phyloP scores from a whole-genome alignment of 2,888 invertebrate species.

The Perdita meconis region DNA sequence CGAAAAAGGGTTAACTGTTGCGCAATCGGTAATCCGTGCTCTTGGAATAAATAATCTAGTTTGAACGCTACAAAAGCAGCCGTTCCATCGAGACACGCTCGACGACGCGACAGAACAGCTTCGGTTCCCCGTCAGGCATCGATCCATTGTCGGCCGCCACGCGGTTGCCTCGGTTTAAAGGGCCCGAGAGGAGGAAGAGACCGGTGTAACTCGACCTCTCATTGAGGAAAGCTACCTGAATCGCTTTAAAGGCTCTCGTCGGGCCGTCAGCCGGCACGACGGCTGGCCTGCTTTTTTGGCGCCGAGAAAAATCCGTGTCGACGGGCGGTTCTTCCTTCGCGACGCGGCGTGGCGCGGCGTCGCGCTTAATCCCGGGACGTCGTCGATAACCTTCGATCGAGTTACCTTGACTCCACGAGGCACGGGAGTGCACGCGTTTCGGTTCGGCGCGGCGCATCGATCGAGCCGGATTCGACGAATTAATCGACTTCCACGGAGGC shows the following conservation, averaged over 20 bases:
- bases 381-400: constrained; percentile 44
- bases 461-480: not conserved
- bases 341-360: too few species aligned
- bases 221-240: constrained; percentile 40
- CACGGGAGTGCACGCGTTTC: not conserved
- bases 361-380: constrained; percentile 22
- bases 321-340: not conserved
- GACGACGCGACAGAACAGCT: constrained; percentile 1
- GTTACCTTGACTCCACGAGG: constrained; percentile 16
- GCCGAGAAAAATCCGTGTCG: constrained; percentile 9
- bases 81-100: constrained; percentile 15
- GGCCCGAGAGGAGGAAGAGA: constrained; percentile 3
- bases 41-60: too few species aligned
- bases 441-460: not conserved
- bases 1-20: too few species aligned
- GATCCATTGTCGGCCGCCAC: constrained; percentile 36
- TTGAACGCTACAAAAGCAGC: not conserved
- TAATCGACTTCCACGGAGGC: constrained; percentile 13
- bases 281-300: not conserved
- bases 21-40: too few species aligned
- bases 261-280: not conserved
- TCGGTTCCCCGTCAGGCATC: constrained; percentile 29
- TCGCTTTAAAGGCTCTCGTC: constrained; percentile 34
- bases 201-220: constrained; percentile 38
- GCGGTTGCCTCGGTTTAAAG: constrained; percentile 52